Conservation (phyloP, 2,113 vertebrate genomes). For the Rhegmatorhina hoffmannsi region DNA sequence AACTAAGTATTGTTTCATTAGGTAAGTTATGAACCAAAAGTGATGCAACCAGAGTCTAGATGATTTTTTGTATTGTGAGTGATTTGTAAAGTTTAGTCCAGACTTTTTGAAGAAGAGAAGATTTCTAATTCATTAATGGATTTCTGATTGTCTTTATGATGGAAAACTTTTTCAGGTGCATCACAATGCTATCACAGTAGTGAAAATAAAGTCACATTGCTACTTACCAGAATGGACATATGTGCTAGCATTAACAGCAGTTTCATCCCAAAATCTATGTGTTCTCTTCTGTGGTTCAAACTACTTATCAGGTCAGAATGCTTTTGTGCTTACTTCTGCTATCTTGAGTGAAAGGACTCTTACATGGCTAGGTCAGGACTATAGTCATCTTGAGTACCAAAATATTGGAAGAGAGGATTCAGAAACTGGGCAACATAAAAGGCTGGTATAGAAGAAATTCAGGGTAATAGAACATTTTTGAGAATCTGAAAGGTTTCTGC, state of each 20-base stretch:
- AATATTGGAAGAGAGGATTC: neutral
- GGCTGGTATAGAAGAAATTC: neutral
- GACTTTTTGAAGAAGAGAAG: neutral
- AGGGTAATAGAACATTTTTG: neutral
- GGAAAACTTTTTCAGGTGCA: neutral
- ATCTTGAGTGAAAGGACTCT: neutral
- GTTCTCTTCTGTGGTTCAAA: neutral
- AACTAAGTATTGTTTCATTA: neutral
- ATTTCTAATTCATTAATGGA: neutral
- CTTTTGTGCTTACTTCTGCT: neutral
- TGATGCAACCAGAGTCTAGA: neutral
- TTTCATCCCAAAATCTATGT: neutral
- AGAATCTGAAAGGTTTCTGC: neutral
- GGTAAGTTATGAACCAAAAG: neutral
- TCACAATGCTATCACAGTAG: neutral
- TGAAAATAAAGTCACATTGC: neutral
- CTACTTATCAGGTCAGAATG: neutral
- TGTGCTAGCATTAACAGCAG: neutral
- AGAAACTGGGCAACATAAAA: neutral
- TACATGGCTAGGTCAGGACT: neutral
- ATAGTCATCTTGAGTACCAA: neutral
- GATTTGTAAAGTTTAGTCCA: neutral
- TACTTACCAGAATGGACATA: neutral
- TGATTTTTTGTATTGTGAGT: neutral
- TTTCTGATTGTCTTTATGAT: neutral